phyloP scores from a whole-genome alignment of 2,888 invertebrate genomes.

The Phengaris arion region DNA sequence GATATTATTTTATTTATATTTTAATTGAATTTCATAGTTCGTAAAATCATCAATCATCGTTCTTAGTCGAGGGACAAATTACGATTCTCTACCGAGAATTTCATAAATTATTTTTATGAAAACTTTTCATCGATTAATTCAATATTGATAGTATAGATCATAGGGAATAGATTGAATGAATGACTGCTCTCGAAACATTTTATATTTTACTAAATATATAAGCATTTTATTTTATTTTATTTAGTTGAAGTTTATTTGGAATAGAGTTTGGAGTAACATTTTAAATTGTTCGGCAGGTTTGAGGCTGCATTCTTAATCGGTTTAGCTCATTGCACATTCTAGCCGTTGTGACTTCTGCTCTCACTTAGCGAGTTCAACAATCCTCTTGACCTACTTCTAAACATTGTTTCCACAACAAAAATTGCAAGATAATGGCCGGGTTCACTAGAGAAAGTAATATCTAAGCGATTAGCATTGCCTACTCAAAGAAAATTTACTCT shows the following conservation, averaged over 20 bases:
- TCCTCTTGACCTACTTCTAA: neutral
- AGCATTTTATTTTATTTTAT: neutral
- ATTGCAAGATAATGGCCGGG: neutral
- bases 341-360: neutral
- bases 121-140: neutral
- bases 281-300: constrained; percentile 6
- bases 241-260: neutral
- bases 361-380: constrained; percentile 1
- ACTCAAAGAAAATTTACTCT: too few relatives aligned
- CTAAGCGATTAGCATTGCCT: too few relatives aligned
- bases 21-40: neutral
- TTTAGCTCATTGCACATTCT: constrained; percentile 16
- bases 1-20: neutral
- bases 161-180: neutral
- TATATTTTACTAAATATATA: neutral
- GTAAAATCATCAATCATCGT: neutral
- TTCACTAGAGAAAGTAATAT: neutral
- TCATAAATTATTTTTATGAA: constrained; percentile 4
- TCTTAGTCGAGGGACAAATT: neutral
- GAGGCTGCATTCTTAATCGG: neutral
- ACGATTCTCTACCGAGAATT: neutral
- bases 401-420: neutral
- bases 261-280: neutral
- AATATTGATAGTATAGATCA: neutral
- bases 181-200: neutral